Base-by-base conservation (phyloP, 1,140 invertebrate species). In the Drosophila prosaltans region DNA sequence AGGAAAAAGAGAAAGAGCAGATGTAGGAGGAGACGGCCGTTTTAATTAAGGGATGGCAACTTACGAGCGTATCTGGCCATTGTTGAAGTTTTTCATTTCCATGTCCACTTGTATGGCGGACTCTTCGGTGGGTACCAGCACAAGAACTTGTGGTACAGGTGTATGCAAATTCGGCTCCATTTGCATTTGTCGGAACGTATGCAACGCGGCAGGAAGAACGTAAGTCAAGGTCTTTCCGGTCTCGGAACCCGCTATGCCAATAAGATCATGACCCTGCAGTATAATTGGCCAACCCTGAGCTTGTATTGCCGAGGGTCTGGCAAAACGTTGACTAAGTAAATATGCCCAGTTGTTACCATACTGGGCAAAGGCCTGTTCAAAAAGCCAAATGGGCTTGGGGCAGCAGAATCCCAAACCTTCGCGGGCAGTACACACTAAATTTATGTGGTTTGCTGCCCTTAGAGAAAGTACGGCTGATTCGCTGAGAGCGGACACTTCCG, bases 211-310 rank as follows among this genome's bases (percentile, higher is more conserved):
- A 69, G 98, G 98, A 90, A 99, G 95, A 79, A 99, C 93, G 93
- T 99, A 99, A 69, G 98, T 98, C 78, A 98, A 98, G 51, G 98
- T 99, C 94, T 99, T 99, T 73, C 98, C 98, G 45, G 65, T 78
- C 24, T 67, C 67, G 11, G 74, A 65, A 26, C 73, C 69, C 9
- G 75, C 65, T 26, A 72, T 68, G 9, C 72, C 76, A 70, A 81
- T 71, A 74, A 99, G 94, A 93, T 99, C 98, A 66, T 97, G 94
- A 69, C 95, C 95, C 62, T 81, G 93, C 73, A 97, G 94, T 70
- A 99, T 96, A 73, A 98, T 98, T 55, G 98, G 98, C 84, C 99
- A 97, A 43, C 98, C 97, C 92, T 98, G 97, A 93, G 98, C 98
- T 93, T 97, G 96, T 78, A 97, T 96, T 77, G 96, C 96, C 76